Base-by-base conservation (phyloP, 2,797 vertebrate genomes). In the Cossypha polioptera region DNA sequence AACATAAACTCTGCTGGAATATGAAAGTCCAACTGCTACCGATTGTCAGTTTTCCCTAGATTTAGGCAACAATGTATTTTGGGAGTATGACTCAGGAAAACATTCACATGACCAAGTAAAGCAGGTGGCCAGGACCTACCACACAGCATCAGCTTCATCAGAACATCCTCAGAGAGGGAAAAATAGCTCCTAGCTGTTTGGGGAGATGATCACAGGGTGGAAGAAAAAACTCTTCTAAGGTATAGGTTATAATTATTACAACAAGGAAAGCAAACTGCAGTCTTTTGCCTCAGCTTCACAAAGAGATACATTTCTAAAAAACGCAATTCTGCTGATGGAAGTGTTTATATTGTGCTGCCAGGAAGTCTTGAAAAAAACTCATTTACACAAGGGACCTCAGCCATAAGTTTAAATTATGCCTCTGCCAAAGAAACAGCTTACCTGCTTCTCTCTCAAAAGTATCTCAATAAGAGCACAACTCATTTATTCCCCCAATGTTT, bases 21-120 rank as follows among this genome's bases (percentile, higher is more conserved):
- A 87, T 63, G 68, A 45, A 88, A 83, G 36, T 83, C 86, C 51
- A 79, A 38, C 55, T 50, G 75, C 75, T 71, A 88, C n/a, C 20
- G 55, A 79, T 89, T 95, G 77, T 73, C 86, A 86, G 55, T 57
- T 77, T 87, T 79, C 35, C 81, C 77, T 51, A 36, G 63, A 95
- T 93, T 91, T 75, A 90, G 82, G 76, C 72, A 94, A 91, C 84
- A 92, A 91, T 65, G 11, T 90, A 96, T 92, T 92, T 94, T 81
- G 63, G 91, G 88, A 94, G 55, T 79, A 87, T 93, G 91, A 96
- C 95, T 96, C 92, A 95, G 88, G 77, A 88, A 87, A 91, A 51
- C 67, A 62, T 86, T 93, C 94, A 95, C 59, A 92, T 93, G 91
- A 91, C 76, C 83, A 84, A 96, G 89, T n/a, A 73, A 95, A 92